phyloP scores from a whole-genome alignment of 2,113 vertebrate genomes.

The Silurus glanis region DNA sequence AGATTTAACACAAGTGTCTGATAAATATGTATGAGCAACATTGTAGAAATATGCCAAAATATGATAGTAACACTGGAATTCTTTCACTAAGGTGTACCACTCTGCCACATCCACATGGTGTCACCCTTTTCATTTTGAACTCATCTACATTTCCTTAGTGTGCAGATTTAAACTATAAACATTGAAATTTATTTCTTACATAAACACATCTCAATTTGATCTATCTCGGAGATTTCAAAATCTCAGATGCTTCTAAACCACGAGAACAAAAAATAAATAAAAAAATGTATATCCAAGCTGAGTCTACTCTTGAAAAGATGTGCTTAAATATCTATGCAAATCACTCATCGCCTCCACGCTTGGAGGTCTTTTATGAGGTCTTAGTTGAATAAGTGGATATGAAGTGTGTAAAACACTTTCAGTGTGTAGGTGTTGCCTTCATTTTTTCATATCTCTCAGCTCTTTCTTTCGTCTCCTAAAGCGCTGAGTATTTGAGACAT shows the following conservation, averaged over 20 bases:
- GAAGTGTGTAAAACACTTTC: constrained; percentile 41
- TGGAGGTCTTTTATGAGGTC: constrained; percentile 28
- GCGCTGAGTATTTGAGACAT: constrained; percentile 50
- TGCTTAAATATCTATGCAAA: constrained; percentile 41
- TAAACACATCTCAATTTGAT: neutral
- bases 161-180: neutral
- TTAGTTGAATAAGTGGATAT: constrained; percentile 43
- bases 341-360: constrained; percentile 25
- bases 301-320: constrained; percentile 1
- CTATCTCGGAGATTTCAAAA: neutral
- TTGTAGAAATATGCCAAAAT: neutral
- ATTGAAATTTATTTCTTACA: neutral
- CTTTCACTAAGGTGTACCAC: neutral
- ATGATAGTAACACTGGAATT: neutral
- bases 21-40: neutral
- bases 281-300: neutral
- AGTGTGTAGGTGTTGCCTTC: constrained; percentile 36
- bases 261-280: neutral
- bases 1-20: neutral
- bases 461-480: constrained; percentile 44
- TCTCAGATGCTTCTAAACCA: neutral
- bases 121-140: constrained; percentile 36
- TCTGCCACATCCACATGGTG: constrained; percentile 31
- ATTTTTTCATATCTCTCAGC: constrained; percentile 5
- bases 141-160: neutral